phyloP scores from a whole-genome alignment of 2,888 invertebrate genomes.

The Carabus problematicus region DNA sequence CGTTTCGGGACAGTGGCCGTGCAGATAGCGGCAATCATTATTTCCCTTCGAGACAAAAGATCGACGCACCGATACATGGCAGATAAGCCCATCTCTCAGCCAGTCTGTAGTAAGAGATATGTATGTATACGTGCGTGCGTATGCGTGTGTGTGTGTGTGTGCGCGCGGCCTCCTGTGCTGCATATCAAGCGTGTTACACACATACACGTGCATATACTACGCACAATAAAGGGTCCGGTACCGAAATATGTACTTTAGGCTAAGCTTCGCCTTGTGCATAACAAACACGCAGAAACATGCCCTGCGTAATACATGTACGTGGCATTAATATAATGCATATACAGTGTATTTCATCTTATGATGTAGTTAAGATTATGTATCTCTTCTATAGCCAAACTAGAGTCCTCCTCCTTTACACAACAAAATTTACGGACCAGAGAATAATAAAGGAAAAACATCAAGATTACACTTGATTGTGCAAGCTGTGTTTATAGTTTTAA shows the following conservation, averaged over 20 bases:
- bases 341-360: too few relatives aligned
- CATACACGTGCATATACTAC: not conserved
- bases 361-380: too few relatives aligned
- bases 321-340: too few relatives aligned
- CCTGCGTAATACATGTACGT: too few relatives aligned
- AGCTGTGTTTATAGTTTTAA: too few relatives aligned
- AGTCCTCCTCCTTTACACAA: too few relatives aligned
- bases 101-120: not conserved
- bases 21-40: constrained; percentile 45
- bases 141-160: not conserved
- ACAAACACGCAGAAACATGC: not conserved
- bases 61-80: constrained; percentile 47
- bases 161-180: constrained; percentile 22
- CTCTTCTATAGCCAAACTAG: too few relatives aligned
- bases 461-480: too few relatives aligned
- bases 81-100: constrained; percentile 36
- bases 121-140: not conserved
- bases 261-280: not conserved
- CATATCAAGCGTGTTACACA: constrained; percentile 22
- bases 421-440: too few relatives aligned
- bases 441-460: too few relatives aligned
- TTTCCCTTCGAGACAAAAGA: constrained; percentile 48
- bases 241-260: too few relatives aligned
- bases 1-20: not conserved
- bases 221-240: not conserved